Evolutionary conservation across 2,797 vertebrate genomes (phyloP), one percentile per base, ranked within the genome.

Genomic region (Hydrolagus colliei): DNA sequence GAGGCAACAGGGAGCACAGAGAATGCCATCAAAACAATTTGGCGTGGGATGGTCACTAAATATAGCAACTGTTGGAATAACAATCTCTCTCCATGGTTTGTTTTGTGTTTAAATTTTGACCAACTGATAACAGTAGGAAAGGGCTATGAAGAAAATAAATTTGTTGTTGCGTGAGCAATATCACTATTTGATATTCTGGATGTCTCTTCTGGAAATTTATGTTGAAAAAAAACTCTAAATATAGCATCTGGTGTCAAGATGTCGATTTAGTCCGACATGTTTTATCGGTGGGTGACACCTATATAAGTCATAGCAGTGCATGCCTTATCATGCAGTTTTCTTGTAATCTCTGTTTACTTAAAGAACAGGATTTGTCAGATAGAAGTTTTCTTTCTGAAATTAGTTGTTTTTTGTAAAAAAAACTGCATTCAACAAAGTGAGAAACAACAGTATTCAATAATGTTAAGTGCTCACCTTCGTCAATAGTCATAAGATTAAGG

Each of bases 31-130:
- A 89, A 88, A 91, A 88, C 88, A 93, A 91, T 89, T 88, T 88
- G 91, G 87, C 89, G 91, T 91, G 92, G 89, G 90, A 92, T 90
- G 79, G 79, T 68, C 65, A 91, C 90, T 87, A 90, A 91, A 89
- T 80, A 87, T 74, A 86, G 67, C 68, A 86, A 88, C 16, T 27
- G 79, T 88, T 75, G 86, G 86, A 87, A 88, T 87, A 88, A 89
- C 88, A 88, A 91, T 93, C 92, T 96, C 92, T 96, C 96, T 95
- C 95, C 94, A 96, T 97, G 96, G 93, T 90, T 90, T 92, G 85
- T 88, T 89, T 72, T 68, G 86, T 68, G 32, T 76, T 89, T 88
- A 86, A 86, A 88, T 89, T 86, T 35, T 84, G 65, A 68, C 67
- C 16, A 68, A 41, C 2, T 20, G 65, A 9, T 14, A 35, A 71